Evolutionary conservation across 2,113 vertebrate species (phyloP), one percentile per base, ranked within the genome.

Genomic region (Python bivittatus): DNA sequence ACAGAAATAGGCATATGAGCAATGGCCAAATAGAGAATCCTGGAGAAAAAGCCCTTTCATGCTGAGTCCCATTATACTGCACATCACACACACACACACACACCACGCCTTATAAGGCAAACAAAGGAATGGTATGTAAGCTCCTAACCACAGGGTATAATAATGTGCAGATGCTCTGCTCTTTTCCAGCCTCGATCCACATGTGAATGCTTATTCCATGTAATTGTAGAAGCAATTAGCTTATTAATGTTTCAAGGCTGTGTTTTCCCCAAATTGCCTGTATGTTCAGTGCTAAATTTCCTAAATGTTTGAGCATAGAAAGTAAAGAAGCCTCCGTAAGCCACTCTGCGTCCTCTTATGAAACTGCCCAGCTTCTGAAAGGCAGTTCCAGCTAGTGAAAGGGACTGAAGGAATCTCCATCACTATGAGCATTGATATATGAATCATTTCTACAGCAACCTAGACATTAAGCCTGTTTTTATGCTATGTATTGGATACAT

Each of bases 81-180:
- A 91, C 72, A 56, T 87, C 79, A 91, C 79, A 72, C 72, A 79
- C 6, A 6, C 72, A 6, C 72, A n/a, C n/a, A n/a, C n/a, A n/a
- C n/a, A n/a, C 38, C 38, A 33, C 87, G 52, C 90, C 90, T 91
- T 93, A 91, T 89, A 91, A 89, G 92, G 93, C 93, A 93, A 89
- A 89, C 86, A 91, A 93, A 91, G 61, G 93, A 93, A 91, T 91
- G 87, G 90, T 91, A 91, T 89, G 58, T 86, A 93, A 53, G 79
- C 38, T 89, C 33, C 86, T 27, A 23, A 68, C 92, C 90, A 89
- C 92, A 93, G 79, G 22, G 86, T 86, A 33, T 93, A 93, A 93
- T 93, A 93, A 93, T 91, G 83, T 91, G 90, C 93, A 93, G 90
- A 91, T 91, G 93, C 93, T 93, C 48, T 89, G 27, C 57, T 91